phyloP scores from a whole-genome alignment of 2,113 vertebrate species.

The Ammodytes dubius region DNA sequence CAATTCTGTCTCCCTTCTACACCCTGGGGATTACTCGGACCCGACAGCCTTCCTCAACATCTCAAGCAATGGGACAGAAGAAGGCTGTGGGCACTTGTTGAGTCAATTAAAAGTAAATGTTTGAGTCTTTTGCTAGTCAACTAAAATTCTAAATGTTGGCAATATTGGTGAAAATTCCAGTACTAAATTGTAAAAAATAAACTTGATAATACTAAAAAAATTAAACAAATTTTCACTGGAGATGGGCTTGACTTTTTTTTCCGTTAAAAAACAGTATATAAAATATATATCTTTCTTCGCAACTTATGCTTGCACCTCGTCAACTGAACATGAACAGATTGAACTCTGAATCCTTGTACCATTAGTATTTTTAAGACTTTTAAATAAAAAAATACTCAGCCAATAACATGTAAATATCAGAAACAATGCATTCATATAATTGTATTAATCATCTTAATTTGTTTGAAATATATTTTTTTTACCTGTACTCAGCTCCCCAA shows the following conservation, averaged over 20 bases:
- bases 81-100: neutral
- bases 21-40: constrained; percentile 15
- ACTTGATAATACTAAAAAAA: too few species aligned
- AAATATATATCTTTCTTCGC: neutral
- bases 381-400: neutral
- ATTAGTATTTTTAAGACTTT: neutral
- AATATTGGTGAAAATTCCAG: neutral
- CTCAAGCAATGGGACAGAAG: neutral
- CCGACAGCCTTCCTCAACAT: constrained; percentile 27
- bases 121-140: neutral
- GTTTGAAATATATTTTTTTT: constrained; percentile 12
- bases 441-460: neutral
- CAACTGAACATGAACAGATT: neutral
- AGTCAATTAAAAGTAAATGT: neutral
- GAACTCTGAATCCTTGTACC: neutral
- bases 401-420: neutral
- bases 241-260: too few species aligned
- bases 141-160: neutral
- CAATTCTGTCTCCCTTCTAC: neutral
- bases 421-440: neutral
- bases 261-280: neutral
- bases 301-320: neutral
- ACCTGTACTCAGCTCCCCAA: constrained; percentile 83
- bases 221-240: too few species aligned
- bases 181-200: neutral